Percentiles rank a stretch among this genome's conserved stretches.
Conservation (phyloP, 30 jellyfish, hydroid and myxozoan species). For the Aurelia aurita complex sp. Pacific region DNA sequence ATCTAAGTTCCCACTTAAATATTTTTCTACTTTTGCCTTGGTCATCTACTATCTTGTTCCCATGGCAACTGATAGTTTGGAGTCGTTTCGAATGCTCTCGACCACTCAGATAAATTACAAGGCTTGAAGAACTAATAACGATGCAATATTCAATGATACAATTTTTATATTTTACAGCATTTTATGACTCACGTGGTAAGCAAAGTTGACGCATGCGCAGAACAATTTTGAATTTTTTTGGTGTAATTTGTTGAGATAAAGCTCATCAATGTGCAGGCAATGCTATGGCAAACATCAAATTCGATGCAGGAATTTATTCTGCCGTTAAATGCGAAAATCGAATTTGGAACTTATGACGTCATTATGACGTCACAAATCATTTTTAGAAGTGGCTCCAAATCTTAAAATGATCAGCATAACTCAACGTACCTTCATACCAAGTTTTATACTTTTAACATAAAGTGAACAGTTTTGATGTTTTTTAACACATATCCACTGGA, state of each 20-base stretch:
- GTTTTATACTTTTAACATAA: no score
- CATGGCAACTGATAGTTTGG: neutral
- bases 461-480: no score
- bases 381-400: no score
- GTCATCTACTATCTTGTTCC: neutral
- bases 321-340: neutral
- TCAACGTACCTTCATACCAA: no score
- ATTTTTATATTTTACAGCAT: no score
- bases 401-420: no score
- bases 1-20: neutral
- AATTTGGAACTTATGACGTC: neutral
- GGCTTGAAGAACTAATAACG: neutral
- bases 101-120: neutral
- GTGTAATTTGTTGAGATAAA: neutral
- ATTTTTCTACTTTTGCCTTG: neutral
- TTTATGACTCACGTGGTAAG: neutral
- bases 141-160: no score
- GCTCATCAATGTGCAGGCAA: neutral
- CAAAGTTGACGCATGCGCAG: neutral
- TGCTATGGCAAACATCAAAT: neutral
- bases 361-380: no score
- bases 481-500: no score
- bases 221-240: neutral
- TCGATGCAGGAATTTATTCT: neutral
- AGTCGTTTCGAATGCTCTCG: conserved; percentile 4